phyloP scores from a whole-genome alignment of 1,140 invertebrate species.

The Heliconius hewitsoni region DNA sequence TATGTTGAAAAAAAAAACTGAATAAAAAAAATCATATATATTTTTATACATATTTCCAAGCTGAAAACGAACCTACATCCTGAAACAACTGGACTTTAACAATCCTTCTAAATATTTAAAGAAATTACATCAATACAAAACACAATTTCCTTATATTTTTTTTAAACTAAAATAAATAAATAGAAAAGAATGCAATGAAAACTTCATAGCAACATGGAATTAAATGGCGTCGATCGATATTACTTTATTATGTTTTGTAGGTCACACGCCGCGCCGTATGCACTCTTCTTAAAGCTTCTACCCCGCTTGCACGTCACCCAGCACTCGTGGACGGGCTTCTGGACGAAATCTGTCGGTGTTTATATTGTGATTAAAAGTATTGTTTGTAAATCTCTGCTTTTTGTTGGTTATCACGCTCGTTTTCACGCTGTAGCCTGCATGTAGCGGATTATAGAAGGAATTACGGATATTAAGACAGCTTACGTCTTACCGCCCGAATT shows the following conservation, averaged over 20 bases:
- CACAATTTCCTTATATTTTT: background rate
- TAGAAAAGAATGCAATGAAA: background rate
- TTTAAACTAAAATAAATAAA: background rate
- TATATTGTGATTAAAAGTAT: background rate
- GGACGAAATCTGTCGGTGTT: slow-evolving; percentile 57
- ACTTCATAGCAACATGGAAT: background rate
- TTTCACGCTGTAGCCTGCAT: no score
- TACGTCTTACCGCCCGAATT: no score
- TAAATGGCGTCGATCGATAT: background rate
- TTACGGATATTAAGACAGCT: no score
- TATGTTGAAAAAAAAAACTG: no score
- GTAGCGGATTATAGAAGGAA: no score
- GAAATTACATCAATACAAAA: background rate
- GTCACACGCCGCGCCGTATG: slow-evolving; percentile 55
- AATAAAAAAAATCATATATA: no score
- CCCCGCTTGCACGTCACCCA: slow-evolving; percentile 77
- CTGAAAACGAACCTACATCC: background rate
- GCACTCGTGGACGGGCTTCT: slow-evolving; percentile 72
- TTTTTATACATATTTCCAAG: no score
- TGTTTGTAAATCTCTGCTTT: background rate
- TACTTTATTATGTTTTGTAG: slow-evolving; percentile 51
- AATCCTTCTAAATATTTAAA: no score
- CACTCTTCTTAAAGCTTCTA: slow-evolving; percentile 69
- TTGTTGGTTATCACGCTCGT: no score
- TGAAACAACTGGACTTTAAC: background rate